A percentile compares a stretch with the other conserved stretches of the same genome.
Evolutionary conservation across 2,888 invertebrate genomes (phyloP).

Genomic region (Drosophila crucigera): DNA sequence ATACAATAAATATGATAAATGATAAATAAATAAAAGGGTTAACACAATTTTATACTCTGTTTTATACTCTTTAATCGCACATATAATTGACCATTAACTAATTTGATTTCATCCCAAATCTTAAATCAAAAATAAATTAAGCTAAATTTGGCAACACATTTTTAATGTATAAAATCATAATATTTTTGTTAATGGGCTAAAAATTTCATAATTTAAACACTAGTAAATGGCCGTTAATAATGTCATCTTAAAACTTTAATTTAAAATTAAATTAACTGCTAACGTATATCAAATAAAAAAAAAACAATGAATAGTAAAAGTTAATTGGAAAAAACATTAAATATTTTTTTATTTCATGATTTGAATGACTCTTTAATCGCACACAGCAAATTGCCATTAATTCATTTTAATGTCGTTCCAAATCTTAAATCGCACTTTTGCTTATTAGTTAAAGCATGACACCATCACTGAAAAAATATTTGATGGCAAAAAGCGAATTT

Average conservation of each 20-base stretch:
- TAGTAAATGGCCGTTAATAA: no score
- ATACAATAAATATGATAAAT: background rate
- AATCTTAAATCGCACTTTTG: background rate
- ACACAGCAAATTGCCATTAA: background rate
- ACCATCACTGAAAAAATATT: background rate
- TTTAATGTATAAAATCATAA: no score
- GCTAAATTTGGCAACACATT: no score
- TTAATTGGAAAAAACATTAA: background rate
- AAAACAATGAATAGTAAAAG: no score
- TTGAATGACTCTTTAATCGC: background rate
- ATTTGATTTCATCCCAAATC: no score
- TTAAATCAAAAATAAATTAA: no score
- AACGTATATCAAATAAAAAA: no score
- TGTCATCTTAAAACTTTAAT: no score
- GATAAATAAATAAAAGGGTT: background rate
- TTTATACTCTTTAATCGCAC: no score
- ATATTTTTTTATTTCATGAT: background rate
- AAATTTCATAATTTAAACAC: background rate
- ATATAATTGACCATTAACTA: no score
- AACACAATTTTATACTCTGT: no score
- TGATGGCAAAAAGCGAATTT: background rate
- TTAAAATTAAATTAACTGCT: no score
- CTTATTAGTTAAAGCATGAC: background rate
- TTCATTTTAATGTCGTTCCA: background rate
- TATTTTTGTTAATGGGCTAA: background rate